Conservation (phyloP, 2,797 vertebrate genomes). For the Avahi laniger region DNA sequence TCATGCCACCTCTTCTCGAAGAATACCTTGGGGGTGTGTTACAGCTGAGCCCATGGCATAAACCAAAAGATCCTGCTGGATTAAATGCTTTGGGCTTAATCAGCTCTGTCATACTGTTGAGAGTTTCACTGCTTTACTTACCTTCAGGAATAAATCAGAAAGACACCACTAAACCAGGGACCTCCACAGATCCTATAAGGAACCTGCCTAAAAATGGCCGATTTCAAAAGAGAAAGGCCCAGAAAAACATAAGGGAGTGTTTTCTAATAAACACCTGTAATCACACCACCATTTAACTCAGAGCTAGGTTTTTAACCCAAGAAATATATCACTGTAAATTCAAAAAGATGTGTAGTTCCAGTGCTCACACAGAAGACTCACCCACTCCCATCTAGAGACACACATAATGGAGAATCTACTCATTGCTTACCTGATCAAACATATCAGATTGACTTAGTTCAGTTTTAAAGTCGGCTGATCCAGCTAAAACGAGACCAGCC, state of each 20-base stretch:
- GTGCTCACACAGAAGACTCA: not conserved
- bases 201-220: not conserved
- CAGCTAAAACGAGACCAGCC: constrained; percentile 97
- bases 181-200: not conserved
- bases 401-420: not conserved
- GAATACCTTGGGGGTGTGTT: not conserved
- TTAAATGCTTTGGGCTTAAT: not conserved
- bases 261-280: not conserved
- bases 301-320: not conserved
- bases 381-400: not conserved
- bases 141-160: constrained; percentile 33
- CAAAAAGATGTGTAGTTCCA: not conserved
- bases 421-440: constrained; percentile 96
- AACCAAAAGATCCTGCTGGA: constrained; percentile 31
- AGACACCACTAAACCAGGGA: not conserved
- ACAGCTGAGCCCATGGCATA: not conserved
- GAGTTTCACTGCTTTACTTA: constrained; percentile 21
- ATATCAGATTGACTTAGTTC: constrained; percentile 99
- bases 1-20: not conserved
- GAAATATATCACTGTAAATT: not conserved
- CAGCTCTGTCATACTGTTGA: not conserved
- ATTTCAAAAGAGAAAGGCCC: not conserved
- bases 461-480: constrained; percentile 99
- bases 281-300: not conserved
- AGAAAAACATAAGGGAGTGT: not conserved